Base-by-base conservation (phyloP, 2,888 invertebrate species). In the Amblyjoppa proteus region DNA sequence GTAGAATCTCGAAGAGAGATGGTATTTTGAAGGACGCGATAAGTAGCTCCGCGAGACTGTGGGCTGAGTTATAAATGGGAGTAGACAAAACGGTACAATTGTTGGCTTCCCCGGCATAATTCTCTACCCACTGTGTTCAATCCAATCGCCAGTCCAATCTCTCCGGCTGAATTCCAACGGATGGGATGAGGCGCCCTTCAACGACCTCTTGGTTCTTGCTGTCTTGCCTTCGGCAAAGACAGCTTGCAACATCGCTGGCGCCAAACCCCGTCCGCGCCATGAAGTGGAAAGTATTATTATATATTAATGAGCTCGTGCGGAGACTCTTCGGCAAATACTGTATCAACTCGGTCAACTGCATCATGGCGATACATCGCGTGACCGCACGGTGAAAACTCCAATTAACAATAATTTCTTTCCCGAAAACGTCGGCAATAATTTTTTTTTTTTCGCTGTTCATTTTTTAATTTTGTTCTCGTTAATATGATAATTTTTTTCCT, bases 191-290 rank as follows among this genome's bases (percentile, higher is more conserved):
- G 58, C 25, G 25, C 58, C 28, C 58, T 58, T 58, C 58, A 25
- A 58, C 58, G 58, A 58, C 58, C 28, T 58, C 28, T 25, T 41
- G 9, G 9, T 41, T 41, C 41, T 41, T 3, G 41, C 41, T 41
- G 41, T 41, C 9, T 41, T 58, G 58, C 58, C 58, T 25, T 58
- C 58, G 58, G 58, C 58, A 58, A 58, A 28, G 45, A 58, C 28
- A 25, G 28, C 58, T 58, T 58, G 28, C 58, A 58, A 28, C 58
- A 58, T 58, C 58, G 28, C 58, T 28, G 58, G 58, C 58, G 58
- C 58, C 58, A 4, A 13, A 58, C 11, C 58, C 4, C 58, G 58
- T 58, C 28, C 28, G 13, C 58, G 58, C 28, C 25, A 13, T 13
- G 58, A 58, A 28, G 58, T 25, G 58, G 58, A 58, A 25, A 28